Percentiles rank a stretch among this genome's conserved stretches.
Evolutionary conservation across 2,797 vertebrate genomes (phyloP).

Genomic region (Thunnus albacares): DNA sequence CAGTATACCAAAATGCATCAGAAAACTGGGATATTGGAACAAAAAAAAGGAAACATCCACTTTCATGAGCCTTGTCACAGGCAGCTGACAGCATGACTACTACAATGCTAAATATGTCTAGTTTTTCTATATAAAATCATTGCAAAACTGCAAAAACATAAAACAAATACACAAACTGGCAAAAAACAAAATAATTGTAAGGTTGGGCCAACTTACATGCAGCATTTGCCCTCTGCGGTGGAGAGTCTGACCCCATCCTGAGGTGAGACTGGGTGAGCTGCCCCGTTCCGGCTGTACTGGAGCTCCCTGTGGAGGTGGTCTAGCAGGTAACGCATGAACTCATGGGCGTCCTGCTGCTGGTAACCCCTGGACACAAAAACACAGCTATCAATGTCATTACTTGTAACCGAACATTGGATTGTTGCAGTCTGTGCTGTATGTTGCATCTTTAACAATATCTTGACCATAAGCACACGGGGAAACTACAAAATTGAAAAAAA

Average conservation of each 20-base stretch:
- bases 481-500: not conserved
- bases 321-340: constrained; percentile 99
- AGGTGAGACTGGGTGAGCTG: constrained; percentile 84
- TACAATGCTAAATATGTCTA: not conserved
- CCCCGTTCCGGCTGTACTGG: constrained; percentile 92
- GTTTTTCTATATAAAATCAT: not conserved
- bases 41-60: not conserved
- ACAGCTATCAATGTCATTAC: constrained; percentile 4
- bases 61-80: not conserved
- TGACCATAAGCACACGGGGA: not conserved
- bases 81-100: not conserved
- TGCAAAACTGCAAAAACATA: not conserved
- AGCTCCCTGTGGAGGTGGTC: constrained; percentile 98
- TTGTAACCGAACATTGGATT: not conserved
- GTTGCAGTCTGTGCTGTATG: not conserved
- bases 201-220: constrained; percentile 88
- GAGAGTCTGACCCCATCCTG: constrained; percentile 88
- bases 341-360: constrained; percentile 99
- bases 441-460: not conserved
- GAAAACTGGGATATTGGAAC: not conserved
- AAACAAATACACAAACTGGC: not conserved
- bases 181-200: not conserved
- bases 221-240: constrained; percentile 89
- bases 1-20: not conserved
- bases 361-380: constrained; percentile 90